A percentile compares a stretch with the other conserved stretches of the same genome.
These are phyloP conservation scores for Onthophagus sagittarius DNA, from an alignment of 2,888 invertebrate species.

Conservation along the genomic window DNA sequence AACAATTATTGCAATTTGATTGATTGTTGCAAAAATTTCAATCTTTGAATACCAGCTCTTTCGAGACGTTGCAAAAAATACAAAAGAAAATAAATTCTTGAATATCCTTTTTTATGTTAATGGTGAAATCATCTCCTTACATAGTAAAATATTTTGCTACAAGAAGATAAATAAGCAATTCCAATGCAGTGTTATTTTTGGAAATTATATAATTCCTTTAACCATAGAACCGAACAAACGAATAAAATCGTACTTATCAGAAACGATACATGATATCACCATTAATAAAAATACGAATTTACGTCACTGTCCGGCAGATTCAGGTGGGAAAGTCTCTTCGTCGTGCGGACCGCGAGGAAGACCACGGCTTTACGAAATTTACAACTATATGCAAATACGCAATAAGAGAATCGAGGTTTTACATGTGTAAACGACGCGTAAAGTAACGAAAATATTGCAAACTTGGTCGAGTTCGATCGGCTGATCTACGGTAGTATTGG, in stretches of 20 bases:
- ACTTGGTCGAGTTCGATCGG: not conserved
- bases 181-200: not conserved
- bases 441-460: not conserved
- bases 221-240: not conserved
- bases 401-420: not conserved
- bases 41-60: too few relatives aligned
- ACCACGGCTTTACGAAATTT: not conserved
- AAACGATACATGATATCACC: not conserved
- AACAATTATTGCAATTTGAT: too few relatives aligned
- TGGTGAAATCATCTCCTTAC: too few relatives aligned
- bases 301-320: not conserved
- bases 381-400: not conserved
- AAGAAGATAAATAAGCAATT: not conserved
- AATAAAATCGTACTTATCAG: not conserved
- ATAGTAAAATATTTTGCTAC: not conserved
- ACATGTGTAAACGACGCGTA: not conserved
- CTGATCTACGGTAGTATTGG: not conserved
- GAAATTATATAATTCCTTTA: not conserved
- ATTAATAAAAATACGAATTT: not conserved
- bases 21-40: too few relatives aligned
- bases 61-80: too few relatives aligned
- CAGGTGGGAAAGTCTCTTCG: not conserved
- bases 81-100: too few relatives aligned
- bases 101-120: too few relatives aligned
- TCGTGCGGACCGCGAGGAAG: not conserved